Conservation (phyloP, 2,113 vertebrate species). For the Atlantisia rogersi region DNA sequence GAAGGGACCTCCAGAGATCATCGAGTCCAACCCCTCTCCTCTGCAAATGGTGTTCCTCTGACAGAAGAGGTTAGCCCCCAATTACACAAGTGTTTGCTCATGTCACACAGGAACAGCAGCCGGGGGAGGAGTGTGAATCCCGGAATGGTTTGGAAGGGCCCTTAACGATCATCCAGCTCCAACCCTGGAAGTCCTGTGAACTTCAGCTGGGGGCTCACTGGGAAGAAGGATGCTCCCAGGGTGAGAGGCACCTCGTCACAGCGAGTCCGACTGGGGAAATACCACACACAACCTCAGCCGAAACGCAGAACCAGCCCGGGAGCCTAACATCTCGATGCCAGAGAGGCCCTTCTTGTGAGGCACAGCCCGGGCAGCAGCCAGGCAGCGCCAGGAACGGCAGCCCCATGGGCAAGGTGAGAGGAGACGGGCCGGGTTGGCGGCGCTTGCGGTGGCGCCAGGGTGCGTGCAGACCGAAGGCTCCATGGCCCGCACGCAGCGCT, state of each 20-base stretch:
- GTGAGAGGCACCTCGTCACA: neutral
- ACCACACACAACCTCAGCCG: neutral
- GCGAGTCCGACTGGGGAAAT: accelerated
- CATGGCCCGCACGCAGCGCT: neutral
- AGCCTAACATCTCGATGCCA: accelerated
- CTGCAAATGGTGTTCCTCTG: neutral
- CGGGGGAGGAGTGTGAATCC: no score
- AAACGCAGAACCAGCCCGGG: neutral
- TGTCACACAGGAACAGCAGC: accelerated
- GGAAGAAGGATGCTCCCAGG: neutral
- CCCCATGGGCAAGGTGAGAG: neutral
- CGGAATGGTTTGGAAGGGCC: no score
- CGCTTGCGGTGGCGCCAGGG: no score
- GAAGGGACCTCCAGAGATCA: no score
- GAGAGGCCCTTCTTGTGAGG: neutral
- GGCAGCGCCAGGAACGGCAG: neutral
- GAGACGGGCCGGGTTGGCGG: no score
- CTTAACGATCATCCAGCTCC: no score
- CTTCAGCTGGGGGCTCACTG: neutral
- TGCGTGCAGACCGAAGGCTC: neutral
- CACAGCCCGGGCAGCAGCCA: neutral
- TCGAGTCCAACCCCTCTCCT: no score
- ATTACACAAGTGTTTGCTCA: neutral
- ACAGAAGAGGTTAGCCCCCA: neutral
- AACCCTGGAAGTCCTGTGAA: no score